A percentile compares a stretch with the other conserved stretches of the same genome.
These are phyloP conservation scores for Drosophila hydei DNA, from an alignment of 1,140 invertebrate species.

Conservation along the genomic window DNA sequence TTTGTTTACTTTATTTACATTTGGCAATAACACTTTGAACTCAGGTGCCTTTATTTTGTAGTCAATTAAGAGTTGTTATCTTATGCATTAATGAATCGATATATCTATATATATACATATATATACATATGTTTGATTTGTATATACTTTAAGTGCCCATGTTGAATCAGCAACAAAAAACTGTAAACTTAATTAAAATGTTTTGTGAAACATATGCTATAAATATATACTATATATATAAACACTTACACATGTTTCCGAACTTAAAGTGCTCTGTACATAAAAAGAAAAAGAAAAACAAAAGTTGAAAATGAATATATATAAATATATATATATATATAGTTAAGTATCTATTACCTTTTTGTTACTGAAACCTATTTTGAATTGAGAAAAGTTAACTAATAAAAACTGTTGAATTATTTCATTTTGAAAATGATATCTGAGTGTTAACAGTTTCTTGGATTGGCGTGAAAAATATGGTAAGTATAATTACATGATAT, in stretches of 20 bases:
- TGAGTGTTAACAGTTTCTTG: neutral
- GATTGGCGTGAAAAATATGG: neutral
- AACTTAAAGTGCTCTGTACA: constrained; percentile 46
- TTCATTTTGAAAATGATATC: constrained; percentile 46
- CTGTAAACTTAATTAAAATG: constrained; percentile 54
- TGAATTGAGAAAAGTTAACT: constrained; percentile 49
- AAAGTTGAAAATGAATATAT: neutral
- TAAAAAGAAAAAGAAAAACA: constrained; percentile 6
- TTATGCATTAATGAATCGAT: constrained; percentile 72
- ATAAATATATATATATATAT: constrained; percentile 10
- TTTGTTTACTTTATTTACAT: constrained; percentile 48
- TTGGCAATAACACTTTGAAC: constrained; percentile 79
- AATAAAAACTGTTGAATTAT: constrained; percentile 59
- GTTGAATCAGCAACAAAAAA: constrained; percentile 44
- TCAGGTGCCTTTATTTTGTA: constrained; percentile 81
- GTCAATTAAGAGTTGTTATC: constrained; percentile 82
- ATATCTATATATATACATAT: constrained; percentile 27
- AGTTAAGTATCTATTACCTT: constrained; percentile 35
- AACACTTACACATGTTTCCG: constrained; percentile 19
- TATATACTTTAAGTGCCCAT: constrained; percentile 38
- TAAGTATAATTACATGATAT: no score
- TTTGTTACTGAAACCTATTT: constrained; percentile 52
- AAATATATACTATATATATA: neutral
- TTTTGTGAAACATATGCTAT: constrained; percentile 34
- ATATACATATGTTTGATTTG: constrained; percentile 19